Conservation (phyloP, 2,888 invertebrate species). For the Ethmia dodecea region DNA sequence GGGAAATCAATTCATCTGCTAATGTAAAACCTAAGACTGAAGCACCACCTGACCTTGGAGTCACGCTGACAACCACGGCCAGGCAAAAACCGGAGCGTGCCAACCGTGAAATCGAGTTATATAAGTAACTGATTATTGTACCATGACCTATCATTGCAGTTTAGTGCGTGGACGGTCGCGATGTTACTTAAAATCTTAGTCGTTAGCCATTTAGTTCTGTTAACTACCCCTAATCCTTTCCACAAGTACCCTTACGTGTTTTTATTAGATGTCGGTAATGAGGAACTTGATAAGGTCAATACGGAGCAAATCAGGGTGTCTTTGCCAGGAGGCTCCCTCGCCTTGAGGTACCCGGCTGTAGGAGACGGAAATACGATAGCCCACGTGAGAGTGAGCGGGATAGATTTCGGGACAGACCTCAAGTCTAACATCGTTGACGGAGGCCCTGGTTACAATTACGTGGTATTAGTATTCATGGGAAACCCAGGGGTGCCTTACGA, state of each 20-base stretch:
- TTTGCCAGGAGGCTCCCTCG: constrained; percentile 60
- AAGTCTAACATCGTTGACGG: constrained; percentile 64
- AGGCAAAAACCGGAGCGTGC: constrained; percentile 48
- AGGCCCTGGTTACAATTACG: constrained; percentile 66
- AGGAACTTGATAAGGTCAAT: constrained; percentile 56
- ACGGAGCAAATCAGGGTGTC: constrained; percentile 61
- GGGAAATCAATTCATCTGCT: too few species aligned
- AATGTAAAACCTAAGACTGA: too few species aligned
- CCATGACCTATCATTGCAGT: constrained; percentile 48
- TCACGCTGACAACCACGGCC: constrained; percentile 49
- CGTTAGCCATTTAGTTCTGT: constrained; percentile 29
- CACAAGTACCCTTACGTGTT: constrained; percentile 66
- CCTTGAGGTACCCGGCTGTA: constrained; percentile 57
- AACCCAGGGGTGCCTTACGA: constrained; percentile 54
- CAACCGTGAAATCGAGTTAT: constrained; percentile 61
- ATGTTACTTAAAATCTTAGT: constrained; percentile 45
- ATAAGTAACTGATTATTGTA: constrained; percentile 58
- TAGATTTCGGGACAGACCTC: constrained; percentile 62
- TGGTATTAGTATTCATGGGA: constrained; percentile 57
- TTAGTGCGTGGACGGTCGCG: constrained; percentile 22
- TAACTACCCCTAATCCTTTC: constrained; percentile 47
- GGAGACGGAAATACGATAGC: constrained; percentile 53
- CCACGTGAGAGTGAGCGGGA: constrained; percentile 62
- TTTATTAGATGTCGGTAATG: constrained; percentile 65
- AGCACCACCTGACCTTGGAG: constrained; percentile 58